A percentile compares a stretch with the other conserved stretches of the same genome.
Evolutionary conservation across 2,797 vertebrate genomes (phyloP).

Genomic region (Enoplosus armatus): DNA sequence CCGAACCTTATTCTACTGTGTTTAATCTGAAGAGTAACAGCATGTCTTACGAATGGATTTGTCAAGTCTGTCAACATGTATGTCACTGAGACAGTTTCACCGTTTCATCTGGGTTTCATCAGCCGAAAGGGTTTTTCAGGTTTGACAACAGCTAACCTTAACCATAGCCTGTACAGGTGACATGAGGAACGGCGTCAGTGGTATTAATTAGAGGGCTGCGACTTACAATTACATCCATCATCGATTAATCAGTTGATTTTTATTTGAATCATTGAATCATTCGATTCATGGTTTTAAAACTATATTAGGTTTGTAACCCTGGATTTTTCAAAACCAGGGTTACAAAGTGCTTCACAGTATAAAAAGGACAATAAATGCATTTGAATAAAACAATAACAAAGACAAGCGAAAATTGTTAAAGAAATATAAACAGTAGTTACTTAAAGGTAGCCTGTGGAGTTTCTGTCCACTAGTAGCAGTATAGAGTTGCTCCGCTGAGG

Average conservation of each 20-base stretch:
- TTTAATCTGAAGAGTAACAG: not conserved
- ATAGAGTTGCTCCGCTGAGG: not conserved
- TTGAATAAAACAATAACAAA: too few relatives aligned
- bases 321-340: too few relatives aligned
- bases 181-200: not conserved
- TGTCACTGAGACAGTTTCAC: not conserved
- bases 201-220: not conserved
- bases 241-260: not conserved
- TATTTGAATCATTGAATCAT: not conserved
- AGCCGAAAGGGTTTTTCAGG: not conserved
- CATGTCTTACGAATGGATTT: not conserved
- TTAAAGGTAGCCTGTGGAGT: not conserved
- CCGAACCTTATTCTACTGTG: not conserved
- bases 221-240: not conserved
- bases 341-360: too few relatives aligned
- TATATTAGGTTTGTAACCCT: too few relatives aligned
- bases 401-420: not conserved
- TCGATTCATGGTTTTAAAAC: too few relatives aligned
- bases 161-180: not conserved
- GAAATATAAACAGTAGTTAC: not conserved
- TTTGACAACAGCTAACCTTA: not conserved
- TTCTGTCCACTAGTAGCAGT: not conserved
- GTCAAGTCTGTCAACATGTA: not conserved
- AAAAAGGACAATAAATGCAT: too few relatives aligned
- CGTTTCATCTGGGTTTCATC: not conserved